These are phyloP conservation scores for Danio kyathit DNA, from an alignment of 2,797 vertebrate species.

Conservation along the genomic window DNA sequence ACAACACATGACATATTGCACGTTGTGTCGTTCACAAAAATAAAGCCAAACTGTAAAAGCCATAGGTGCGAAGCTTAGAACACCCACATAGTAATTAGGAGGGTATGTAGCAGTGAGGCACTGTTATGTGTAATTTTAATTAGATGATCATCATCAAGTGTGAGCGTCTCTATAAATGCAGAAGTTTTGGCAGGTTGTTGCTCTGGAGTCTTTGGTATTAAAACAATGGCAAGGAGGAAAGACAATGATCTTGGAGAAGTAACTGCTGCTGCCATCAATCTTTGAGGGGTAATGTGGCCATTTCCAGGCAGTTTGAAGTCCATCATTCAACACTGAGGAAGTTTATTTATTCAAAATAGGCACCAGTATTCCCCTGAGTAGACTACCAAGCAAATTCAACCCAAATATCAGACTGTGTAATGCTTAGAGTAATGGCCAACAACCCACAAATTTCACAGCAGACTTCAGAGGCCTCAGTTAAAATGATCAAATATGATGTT, in stretches of 20 bases:
- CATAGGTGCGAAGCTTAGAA: neutral
- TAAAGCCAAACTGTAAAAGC: neutral
- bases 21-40: neutral
- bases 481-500: neutral
- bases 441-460: neutral
- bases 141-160: neutral
- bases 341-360: neutral
- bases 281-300: neutral
- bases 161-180: neutral
- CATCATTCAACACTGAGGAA: neutral
- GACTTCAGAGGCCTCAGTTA: neutral
- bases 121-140: too few species aligned
- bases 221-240: neutral
- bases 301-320: neutral
- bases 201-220: neutral
- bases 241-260: neutral
- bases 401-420: too few species aligned
- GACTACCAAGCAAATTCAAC: neutral
- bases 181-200: neutral
- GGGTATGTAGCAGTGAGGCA: neutral
- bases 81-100: neutral
- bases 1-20: too few species aligned
- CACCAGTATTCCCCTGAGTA: neutral
- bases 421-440: neutral
- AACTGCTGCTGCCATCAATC: neutral